Base-by-base conservation (phyloP, 2,797 vertebrate genomes). In the Zalophus californianus region DNA sequence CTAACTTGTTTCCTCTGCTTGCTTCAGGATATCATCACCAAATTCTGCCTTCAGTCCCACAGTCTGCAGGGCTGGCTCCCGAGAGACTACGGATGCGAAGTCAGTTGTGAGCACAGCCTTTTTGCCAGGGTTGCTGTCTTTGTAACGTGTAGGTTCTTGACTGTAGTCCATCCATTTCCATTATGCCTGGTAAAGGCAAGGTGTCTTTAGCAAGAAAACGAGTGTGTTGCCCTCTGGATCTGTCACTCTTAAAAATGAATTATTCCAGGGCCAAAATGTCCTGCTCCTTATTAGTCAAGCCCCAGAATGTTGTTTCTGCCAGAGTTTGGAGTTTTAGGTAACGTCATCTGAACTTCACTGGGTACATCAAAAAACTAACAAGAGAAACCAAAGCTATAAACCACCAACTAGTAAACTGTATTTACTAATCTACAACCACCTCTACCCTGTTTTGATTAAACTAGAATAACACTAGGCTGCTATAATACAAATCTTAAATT, bases 21-120 rank as follows among this genome's bases (percentile, higher is more conserved):
- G 27, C 90, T 79, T 54, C 75, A 90, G 98, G 84, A 62, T 78
- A 52, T 82, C 98, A 68, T 60, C 97, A 54, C 83, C 92, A 58
- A 98, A 90, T 20, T 88, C 90, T 62, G 73, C 96, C 91, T 75
- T 27, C 41, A 1, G 9, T 14, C 95, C 90, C 38, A 86, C 88
- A 16, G 94, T 70, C 84, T 27, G 38, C 60, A 35, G 44, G 0
- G 21, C 84, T 93, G 77, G 82, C 41, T 85, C 96, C 91, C 88
- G 38, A 41, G 90, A 38, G 7, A 35, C 82, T 41, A 2, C 86
- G 16, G 60, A 44, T 18, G 62, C 27, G 73, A 87, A 50, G 52
- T 21, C 56, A 9, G 27, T 52, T 87, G 32, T 32, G 52, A 82
- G 62, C 72, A 64, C 4, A 3, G 48, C 50, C 72, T 44, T 86